Evolutionary conservation across 2,797 vertebrate genomes (phyloP), one percentile per base, ranked within the genome.

Genomic region (Rallus crepitans): DNA sequence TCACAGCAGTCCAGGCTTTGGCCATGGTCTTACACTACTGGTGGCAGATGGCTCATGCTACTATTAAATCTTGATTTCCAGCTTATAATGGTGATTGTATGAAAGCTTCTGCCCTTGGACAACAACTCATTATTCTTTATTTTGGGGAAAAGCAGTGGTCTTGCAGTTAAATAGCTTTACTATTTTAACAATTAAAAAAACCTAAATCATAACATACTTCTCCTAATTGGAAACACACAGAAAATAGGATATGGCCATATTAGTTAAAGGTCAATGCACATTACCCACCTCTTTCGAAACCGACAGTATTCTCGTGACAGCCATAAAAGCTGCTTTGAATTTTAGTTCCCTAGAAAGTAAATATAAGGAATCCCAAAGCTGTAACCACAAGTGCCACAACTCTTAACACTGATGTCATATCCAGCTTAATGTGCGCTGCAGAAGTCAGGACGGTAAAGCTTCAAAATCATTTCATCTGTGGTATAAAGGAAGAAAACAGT

Each of bases 331-430:
- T 96, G 96, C 90, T 96, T 94, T 95, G 84, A 97, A 97, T 96
- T 95, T 97, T 96, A 96, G 96, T 97, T 97, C 96, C 96, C 96
- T 97, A 95, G 96, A 96, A 97, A 97, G 96, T 97, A 96, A 96
- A 94, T 87, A 95, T 81, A 95, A 95, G 83, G 94, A 97, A 96
- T 97, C 95, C 95, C 93, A 91, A 94, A 63, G 64, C 90, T 0
- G 0, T 87, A 94, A 96, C 96, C 95, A 93, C 96, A 96, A 96
- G 81, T 89, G 92, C 96, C 96, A 89, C 96, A 95, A 87, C 25
- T 87, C 69, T 82, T 89, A 82, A 78, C 81, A 71, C 69, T 85
- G 81, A 90, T 92, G 81, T 93, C 78, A 80, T 50, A 61, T 40
- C 77, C 81, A 70, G 91, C 88, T 92, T 82, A 77, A 90, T 61